phyloP scores from a whole-genome alignment of 2,888 invertebrate genomes.

The Drosophila gaucha region DNA sequence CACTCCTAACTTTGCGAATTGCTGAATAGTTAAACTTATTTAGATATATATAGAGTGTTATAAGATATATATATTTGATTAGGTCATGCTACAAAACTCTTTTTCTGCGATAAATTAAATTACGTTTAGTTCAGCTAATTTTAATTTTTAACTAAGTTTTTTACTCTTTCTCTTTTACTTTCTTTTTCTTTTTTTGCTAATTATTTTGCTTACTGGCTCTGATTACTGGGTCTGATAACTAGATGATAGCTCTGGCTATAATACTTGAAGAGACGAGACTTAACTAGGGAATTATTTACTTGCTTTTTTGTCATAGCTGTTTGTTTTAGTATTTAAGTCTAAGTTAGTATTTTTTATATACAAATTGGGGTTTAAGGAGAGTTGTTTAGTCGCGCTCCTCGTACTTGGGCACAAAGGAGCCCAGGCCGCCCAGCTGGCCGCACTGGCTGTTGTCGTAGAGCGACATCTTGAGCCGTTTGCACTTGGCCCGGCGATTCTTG shows the following conservation, averaged over 20 bases:
- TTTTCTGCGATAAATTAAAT: constrained; percentile 39
- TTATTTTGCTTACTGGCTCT: constrained; percentile 42
- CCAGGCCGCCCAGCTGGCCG: constrained; percentile 80
- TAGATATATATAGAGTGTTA: constrained; percentile 2
- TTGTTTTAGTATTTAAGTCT: constrained; percentile 8
- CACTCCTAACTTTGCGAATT: constrained; percentile 34
- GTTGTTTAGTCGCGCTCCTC: constrained; percentile 82
- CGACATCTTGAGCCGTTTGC: constrained; percentile 97
- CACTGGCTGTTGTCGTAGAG: constrained; percentile 88
- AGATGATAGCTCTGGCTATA: constrained; percentile 39
- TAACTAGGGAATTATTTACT: constrained; percentile 40
- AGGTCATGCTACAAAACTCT: constrained; percentile 35
- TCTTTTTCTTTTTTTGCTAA: constrained; percentile 18
- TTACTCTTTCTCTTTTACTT: neutral
- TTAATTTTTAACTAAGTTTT: constrained; percentile 35
- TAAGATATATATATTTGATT: constrained; percentile 10
- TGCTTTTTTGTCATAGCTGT: constrained; percentile 52
- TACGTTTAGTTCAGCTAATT: constrained; percentile 41
- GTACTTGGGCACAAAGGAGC: constrained; percentile 84
- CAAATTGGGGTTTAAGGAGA: neutral
- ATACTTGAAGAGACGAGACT: constrained; percentile 57
- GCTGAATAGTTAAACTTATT: constrained; percentile 36
- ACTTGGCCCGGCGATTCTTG: constrained; percentile 99
- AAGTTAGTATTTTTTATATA: constrained; percentile 34
- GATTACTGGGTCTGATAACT: constrained; percentile 37